Percentiles rank a stretch among this genome's conserved stretches.
phyloP scores from a whole-genome alignment of 2,797 vertebrate genomes.

The Ctenopoma kingsleyae region DNA sequence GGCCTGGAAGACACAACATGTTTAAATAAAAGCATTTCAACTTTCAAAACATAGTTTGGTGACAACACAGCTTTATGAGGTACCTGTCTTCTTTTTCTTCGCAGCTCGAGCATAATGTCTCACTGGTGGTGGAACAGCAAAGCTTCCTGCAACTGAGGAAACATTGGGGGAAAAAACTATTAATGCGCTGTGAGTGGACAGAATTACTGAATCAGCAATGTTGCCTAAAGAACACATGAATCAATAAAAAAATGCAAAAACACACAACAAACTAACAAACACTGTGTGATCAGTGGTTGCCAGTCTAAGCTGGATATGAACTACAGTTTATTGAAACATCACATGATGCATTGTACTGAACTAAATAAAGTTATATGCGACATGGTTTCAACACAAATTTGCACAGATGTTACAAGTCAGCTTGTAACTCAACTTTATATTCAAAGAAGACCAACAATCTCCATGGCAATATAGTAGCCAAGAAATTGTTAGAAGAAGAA shows the following conservation, averaged over 20 bases:
- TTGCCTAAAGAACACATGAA: background rate
- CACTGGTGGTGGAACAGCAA: constrained; percentile 71
- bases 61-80: background rate
- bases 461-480: background rate
- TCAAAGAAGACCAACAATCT: background rate
- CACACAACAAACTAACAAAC: background rate
- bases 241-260: background rate
- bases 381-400: background rate
- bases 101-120: constrained; percentile 83
- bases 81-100: constrained; percentile 82
- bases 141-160: constrained; percentile 66
- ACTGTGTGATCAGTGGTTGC: background rate
- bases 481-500: background rate
- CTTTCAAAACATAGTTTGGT: background rate
- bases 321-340: background rate
- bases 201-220: background rate
- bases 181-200: background rate
- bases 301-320: background rate
- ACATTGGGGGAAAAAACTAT: background rate
- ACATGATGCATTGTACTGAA: background rate
- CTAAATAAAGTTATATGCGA: background rate
- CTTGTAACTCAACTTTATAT: background rate
- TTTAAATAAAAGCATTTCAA: constrained; percentile 5
- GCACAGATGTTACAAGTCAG: background rate
- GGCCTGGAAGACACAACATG: constrained; percentile 66